Evolutionary conservation across 2,888 invertebrate species (phyloP).

Genomic region (Rhodophaea formosa): DNA sequence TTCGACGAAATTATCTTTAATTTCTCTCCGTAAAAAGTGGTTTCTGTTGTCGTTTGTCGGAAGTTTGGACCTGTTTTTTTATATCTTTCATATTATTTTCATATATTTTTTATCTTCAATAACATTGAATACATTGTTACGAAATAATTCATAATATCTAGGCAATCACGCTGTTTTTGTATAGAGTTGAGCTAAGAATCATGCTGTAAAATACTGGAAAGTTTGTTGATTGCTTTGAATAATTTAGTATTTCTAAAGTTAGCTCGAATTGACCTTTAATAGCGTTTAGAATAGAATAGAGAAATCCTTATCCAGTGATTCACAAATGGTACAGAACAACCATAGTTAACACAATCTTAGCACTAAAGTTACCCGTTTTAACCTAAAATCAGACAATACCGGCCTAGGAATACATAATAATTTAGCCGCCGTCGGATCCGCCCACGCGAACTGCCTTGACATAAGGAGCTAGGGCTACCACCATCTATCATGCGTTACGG

Average conservation of each 20-base stretch:
- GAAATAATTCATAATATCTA: too few relatives aligned
- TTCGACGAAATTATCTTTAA: background rate
- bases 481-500: too few relatives aligned
- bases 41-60: background rate
- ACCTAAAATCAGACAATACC: background rate
- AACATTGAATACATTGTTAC: too few relatives aligned
- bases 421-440: background rate
- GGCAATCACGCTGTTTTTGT: too few relatives aligned
- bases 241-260: background rate
- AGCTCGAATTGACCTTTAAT: background rate
- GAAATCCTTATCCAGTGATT: too few relatives aligned
- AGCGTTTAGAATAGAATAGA: too few relatives aligned
- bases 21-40: background rate
- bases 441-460: conserved; percentile 8
- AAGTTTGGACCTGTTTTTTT: background rate
- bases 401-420: conserved; percentile 3
- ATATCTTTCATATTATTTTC: too few relatives aligned
- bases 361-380: background rate
- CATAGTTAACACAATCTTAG: too few relatives aligned
- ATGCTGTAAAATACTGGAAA: too few relatives aligned
- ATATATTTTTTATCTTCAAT: too few relatives aligned
- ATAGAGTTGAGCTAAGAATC: too few relatives aligned
- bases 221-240: background rate
- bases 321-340: too few relatives aligned
- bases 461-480: background rate